A percentile compares a stretch with the other conserved stretches of the same genome.
These are phyloP conservation scores for Microcebus ravelobensis DNA, from an alignment of 2,113 vertebrate species.

Conservation along the genomic window DNA sequence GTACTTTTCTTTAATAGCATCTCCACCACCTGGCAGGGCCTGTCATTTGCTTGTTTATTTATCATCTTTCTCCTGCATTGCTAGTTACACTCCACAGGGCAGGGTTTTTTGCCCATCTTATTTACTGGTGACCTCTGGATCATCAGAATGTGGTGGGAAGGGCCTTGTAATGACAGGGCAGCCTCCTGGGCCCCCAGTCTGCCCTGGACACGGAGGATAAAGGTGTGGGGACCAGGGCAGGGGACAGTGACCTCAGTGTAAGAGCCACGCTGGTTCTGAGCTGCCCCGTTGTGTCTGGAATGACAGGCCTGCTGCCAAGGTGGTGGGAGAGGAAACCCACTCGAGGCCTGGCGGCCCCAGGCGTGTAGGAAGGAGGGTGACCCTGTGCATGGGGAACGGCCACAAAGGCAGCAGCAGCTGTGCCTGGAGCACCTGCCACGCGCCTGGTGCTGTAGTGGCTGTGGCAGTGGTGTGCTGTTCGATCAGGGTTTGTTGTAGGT, in stretches of 20 bases:
- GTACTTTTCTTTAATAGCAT: background rate
- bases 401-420: background rate
- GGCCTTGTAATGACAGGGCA: background rate
- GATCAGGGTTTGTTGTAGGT: background rate
- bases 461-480: accelerated
- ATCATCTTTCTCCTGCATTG: background rate
- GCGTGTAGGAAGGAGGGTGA: background rate
- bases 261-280: background rate
- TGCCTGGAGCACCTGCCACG: background rate
- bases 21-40: background rate
- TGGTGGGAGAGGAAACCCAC: background rate
- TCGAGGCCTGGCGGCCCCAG: background rate
- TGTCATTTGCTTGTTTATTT: accelerated
- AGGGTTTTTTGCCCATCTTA: background rate
- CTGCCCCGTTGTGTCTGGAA: background rate
- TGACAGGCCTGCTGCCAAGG: too few species aligned
- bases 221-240: too few species aligned
- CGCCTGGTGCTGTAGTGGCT: accelerated
- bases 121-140: background rate
- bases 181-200: background rate
- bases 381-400: accelerated
- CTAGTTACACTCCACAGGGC: background rate
- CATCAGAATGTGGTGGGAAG: background rate
- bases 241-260: background rate
- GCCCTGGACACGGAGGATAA: background rate